Base-by-base conservation (phyloP, 2,888 invertebrate genomes). In the Caenorhabditis virilis region DNA sequence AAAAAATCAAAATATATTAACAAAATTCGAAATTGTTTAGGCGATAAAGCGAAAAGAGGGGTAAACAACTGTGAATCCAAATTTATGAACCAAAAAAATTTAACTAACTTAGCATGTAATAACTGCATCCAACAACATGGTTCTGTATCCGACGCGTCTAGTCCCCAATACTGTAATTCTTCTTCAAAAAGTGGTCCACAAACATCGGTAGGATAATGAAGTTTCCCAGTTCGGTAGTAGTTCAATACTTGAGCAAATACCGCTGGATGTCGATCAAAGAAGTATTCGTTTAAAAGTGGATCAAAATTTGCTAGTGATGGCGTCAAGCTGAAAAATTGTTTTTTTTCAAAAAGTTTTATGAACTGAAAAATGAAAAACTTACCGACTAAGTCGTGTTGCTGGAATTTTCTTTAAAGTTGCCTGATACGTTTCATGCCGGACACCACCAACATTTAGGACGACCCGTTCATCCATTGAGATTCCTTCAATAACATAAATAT, bases 271-370 rank as follows among this genome's bases (percentile, higher is more conserved):
- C 82, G 87, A 86, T 95, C 97, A 87, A 98, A 98, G 89, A 97
- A 98, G 88, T 95, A 98, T 87, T 98, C 98, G 87, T 98, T 98
- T 82, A 97, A 89, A 83, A 97, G 91, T 41, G 95, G 95, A 87
- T 98, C 98, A 87, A 97, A 98, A 87, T 97, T 98, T 84, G 94
- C 95, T 82, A 95, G 88, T 27, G 95, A 94, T 86, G 98, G 97
- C 15, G 91, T 91, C 73, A 92, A 87, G 55, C 79, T 73, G 46
- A 15, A 68, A 47, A 30, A 13, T 5, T 22, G 7, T 42, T 95
- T 98, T 87, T 98, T 97, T 87, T 98, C 97, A 82, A 97, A 89
- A 83, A 97, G 91, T 42, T 95, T 95, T 87, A 98, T 97, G 87
- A 97, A 98, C 87, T 97, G 15, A 42, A 49, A 18, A 33, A 18